Conservation (phyloP, 2,113 vertebrate species). For the Trichechus manatus region DNA sequence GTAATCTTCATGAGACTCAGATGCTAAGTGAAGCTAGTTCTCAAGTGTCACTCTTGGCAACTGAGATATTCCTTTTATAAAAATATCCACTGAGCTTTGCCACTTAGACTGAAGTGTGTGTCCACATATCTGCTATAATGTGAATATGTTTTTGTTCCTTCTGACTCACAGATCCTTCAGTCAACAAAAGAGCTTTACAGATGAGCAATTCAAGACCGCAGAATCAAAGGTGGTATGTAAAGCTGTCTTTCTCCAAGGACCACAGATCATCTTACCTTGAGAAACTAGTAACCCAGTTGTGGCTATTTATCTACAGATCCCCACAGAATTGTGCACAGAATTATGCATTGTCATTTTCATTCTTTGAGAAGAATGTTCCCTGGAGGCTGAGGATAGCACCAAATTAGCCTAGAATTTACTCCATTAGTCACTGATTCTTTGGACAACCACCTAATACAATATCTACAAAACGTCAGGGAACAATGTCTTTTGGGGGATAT, state of each 20-base stretch:
- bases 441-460: neutral
- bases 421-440: neutral
- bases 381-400: neutral
- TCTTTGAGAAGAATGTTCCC: constrained; percentile 37
- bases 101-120: constrained; percentile 77
- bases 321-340: neutral
- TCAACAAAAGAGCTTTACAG: constrained; percentile 76
- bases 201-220: constrained; percentile 73
- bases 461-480: constrained; percentile 19
- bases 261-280: constrained; percentile 64
- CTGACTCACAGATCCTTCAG: constrained; percentile 71
- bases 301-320: constrained; percentile 48
- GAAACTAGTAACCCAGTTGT: constrained; percentile 49
- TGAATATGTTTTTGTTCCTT: constrained; percentile 77
- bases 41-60: constrained; percentile 82
- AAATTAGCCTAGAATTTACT: neutral
- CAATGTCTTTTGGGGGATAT: neutral
- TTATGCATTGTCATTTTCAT: neutral
- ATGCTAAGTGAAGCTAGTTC: constrained; percentile 79
- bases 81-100: constrained; percentile 73
- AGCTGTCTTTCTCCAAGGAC: constrained; percentile 58
- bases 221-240: constrained; percentile 67
- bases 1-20: constrained; percentile 61
- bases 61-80: constrained; percentile 78
- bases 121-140: constrained; percentile 73